Percentiles rank a stretch among this genome's conserved stretches.
These are phyloP conservation scores for Synanthedon formicaeformis DNA, from an alignment of 2,888 invertebrate genomes.

Conservation along the genomic window DNA sequence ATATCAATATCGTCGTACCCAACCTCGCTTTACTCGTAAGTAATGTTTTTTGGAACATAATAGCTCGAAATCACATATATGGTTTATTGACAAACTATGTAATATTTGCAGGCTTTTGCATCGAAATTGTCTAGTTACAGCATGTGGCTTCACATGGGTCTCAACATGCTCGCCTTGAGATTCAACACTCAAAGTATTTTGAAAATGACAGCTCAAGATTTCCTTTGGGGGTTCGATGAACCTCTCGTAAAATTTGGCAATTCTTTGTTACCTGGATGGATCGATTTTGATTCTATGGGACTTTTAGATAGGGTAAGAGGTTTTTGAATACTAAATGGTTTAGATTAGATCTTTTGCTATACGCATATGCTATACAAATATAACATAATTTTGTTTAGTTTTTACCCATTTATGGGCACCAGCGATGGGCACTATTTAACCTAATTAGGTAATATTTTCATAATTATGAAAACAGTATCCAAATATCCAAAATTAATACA, in stretches of 20 bases:
- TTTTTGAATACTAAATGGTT: not conserved
- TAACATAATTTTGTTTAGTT: no score
- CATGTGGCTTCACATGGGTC: slow-evolving; percentile 69
- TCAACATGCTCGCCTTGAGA: slow-evolving; percentile 68
- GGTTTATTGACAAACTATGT: no score
- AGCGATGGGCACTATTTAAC: no score
- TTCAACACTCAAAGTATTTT: slow-evolving; percentile 74
- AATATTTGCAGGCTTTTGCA: slow-evolving; percentile 62
- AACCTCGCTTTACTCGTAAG: slow-evolving; percentile 81
- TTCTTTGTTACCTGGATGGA: slow-evolving; percentile 75
- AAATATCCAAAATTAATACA: not conserved
- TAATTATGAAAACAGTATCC: no score
- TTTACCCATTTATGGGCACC: no score
- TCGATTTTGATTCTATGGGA: slow-evolving; percentile 80
- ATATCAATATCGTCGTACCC: slow-evolving; percentile 72
- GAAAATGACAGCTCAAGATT: slow-evolving; percentile 75
- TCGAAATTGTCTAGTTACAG: slow-evolving; percentile 65
- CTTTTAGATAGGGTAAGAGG: slow-evolving; percentile 79
- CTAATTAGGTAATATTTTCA: no score
- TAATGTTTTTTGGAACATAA: not conserved
- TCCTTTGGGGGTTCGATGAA: slow-evolving; percentile 87
- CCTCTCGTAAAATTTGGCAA: slow-evolving; percentile 77
- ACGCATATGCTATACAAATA: no score
- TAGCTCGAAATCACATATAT: not conserved
- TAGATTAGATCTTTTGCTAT: not conserved